Evolutionary conservation across 2,888 invertebrate genomes (phyloP).

Genomic region (Liodrosophila aerea): DNA sequence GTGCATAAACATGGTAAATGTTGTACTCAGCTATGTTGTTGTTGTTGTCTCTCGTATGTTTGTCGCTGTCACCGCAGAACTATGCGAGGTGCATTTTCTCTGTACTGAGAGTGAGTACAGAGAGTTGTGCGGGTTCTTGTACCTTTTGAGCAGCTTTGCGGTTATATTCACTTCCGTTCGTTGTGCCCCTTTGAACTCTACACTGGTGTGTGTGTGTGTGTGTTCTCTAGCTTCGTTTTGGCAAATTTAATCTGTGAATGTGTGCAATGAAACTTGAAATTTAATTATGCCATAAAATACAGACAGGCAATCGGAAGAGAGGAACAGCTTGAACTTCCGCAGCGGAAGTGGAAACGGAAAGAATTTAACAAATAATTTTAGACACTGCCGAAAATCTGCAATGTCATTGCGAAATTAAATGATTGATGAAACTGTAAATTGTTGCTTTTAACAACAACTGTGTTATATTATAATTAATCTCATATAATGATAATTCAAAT

Average conservation of each 20-base stretch:
- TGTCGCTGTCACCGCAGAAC: slow-evolving; percentile 49
- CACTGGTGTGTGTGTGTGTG: not conserved
- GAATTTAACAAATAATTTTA: too few species aligned
- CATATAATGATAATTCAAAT: too few species aligned
- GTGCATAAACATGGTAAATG: not conserved
- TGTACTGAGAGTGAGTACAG: too few species aligned
- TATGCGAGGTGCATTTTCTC: slow-evolving; percentile 35
- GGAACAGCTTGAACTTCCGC: too few species aligned
- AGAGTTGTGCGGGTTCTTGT: slow-evolving; percentile 22
- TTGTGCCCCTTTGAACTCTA: too few species aligned
- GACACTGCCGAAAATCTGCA: too few species aligned
- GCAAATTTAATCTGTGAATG: slow-evolving; percentile 17
- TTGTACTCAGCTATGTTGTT: not conserved
- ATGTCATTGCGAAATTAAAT: too few species aligned
- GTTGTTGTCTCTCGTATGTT: slow-evolving; percentile 27
- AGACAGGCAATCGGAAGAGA: not conserved
- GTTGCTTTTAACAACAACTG: too few species aligned
- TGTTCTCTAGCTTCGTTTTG: slow-evolving; percentile 7
- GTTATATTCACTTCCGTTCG: slow-evolving; percentile 7
- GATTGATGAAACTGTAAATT: too few species aligned
- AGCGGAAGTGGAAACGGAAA: too few species aligned
- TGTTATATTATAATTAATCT: too few species aligned
- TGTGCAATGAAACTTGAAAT: slow-evolving; percentile 7
- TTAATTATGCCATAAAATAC: not conserved
- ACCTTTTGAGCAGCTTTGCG: slow-evolving; percentile 49